Evolutionary conservation across 2,797 vertebrate species (phyloP), one percentile per base, ranked within the genome.

Genomic region (Intellagama lesueurii): DNA sequence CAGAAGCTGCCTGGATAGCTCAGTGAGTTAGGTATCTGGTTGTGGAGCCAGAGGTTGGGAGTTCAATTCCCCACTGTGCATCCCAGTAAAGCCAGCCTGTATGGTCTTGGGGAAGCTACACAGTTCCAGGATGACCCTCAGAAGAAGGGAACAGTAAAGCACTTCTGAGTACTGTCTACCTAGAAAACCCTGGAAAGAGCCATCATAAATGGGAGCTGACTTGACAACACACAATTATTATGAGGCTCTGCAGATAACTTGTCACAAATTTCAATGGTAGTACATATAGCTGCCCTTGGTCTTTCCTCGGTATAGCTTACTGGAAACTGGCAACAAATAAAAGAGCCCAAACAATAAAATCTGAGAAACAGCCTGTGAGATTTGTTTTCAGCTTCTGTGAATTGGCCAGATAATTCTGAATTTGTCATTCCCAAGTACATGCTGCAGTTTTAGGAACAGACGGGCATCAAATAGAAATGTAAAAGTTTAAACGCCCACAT

Each of bases 211-310:
- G 9, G 9, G 52, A 56, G 1, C 52, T 56, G 14, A 56, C 52
- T 56, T 56, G 52, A 14, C 52, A 56, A 56, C 52, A 56, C 52
- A 56, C 52, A 56, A 56, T 56, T 56, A 56, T 56, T 14, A 56
- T 11, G 14, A 56, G 12, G 52, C 52, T 56, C 52, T 56, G 11
- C 52, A 56, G 91, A 12, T 92, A 87, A 91, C 79, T 91, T 52
- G 19, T 72, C 89, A 16, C 35, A 1, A 87, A 91, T 91, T 91
- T 92, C 86, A 93, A 92, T 83, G 69, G 79, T 28, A 6, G 81
- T 30, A 76, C 70, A 88, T n/a, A 89, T 87, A 69, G 68, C 60
- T 19, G 91, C 93, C 17, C 81, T 90, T 94, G 81, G 86, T 92
- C 78, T 73, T 94, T 94, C 89, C 70, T 88, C 72, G 44, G 81